Evolutionary conservation across 2,888 invertebrate genomes (phyloP).

Genomic region (Campaea margaritaria): DNA sequence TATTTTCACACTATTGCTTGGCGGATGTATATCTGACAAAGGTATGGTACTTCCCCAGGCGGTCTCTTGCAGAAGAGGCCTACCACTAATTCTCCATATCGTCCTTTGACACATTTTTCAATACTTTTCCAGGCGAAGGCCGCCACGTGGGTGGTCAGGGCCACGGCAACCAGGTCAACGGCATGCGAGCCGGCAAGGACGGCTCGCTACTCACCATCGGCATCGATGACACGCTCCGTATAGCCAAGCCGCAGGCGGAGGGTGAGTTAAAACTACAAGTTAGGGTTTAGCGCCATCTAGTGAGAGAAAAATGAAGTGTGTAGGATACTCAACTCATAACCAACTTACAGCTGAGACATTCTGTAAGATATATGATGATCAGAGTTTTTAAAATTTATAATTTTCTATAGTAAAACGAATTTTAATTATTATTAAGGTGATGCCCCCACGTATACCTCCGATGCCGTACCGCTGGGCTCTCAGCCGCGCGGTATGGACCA

Average conservation of each 20-base stretch:
- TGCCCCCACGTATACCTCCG: slow-evolving; percentile 87
- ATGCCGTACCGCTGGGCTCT: slow-evolving; percentile 91
- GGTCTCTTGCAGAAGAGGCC: too few relatives aligned
- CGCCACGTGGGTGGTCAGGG: slow-evolving; percentile 93
- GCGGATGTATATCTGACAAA: too few relatives aligned
- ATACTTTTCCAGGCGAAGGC: slow-evolving; percentile 87
- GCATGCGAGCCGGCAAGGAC: slow-evolving; percentile 90
- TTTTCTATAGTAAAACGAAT: background rate
- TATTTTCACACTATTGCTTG: too few relatives aligned
- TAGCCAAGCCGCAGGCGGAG: slow-evolving; percentile 75
- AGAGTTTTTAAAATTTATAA: background rate
- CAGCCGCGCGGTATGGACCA: slow-evolving; percentile 96
- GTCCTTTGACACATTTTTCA: too few relatives aligned
- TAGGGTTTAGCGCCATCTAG: too few relatives aligned
- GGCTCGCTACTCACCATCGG: slow-evolving; percentile 92
- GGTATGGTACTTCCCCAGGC: too few relatives aligned
- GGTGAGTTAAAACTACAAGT: slow-evolving; percentile 54
- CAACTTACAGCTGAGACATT: too few relatives aligned
- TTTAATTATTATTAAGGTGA: slow-evolving; percentile 68
- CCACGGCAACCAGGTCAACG: slow-evolving; percentile 98
- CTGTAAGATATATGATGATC: too few relatives aligned
- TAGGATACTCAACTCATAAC: too few relatives aligned
- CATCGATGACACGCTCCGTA: slow-evolving; percentile 96
- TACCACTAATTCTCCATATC: too few relatives aligned
- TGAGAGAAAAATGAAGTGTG: background rate